Percentiles rank a stretch among this genome's conserved stretches.
Evolutionary conservation across 2,113 vertebrate species (phyloP).

Genomic region (Ellobius talpinus): DNA sequence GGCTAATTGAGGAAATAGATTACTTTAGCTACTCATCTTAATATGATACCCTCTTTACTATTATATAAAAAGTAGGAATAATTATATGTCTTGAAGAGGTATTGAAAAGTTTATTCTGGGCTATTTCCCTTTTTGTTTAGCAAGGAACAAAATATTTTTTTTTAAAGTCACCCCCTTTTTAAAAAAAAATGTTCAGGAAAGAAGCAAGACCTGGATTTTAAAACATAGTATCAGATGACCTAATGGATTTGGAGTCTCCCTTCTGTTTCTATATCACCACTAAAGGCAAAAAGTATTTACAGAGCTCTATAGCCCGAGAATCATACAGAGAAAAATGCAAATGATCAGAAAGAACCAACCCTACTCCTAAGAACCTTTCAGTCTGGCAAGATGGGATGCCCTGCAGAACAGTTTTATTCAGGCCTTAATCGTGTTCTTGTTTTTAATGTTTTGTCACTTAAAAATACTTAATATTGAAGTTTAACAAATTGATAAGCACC

Average conservation of each 20-base stretch:
- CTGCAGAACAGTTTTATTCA: slow-evolving; percentile 1
- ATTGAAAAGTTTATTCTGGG: slow-evolving; percentile 70
- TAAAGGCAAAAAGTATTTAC: background rate
- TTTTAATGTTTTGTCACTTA: slow-evolving; percentile 39
- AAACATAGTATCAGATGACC: slow-evolving; percentile 1
- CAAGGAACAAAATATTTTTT: slow-evolving; percentile 25
- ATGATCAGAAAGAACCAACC: background rate
- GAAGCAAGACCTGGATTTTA: slow-evolving; percentile 50
- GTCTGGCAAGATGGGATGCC: background rate
- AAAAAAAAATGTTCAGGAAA: slow-evolving; percentile 3
- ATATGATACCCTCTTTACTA: slow-evolving; percentile 69
- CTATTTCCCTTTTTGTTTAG: slow-evolving; percentile 68
- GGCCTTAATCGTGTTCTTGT: background rate
- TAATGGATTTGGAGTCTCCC: slow-evolving; percentile 12
- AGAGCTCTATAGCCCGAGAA: background rate
- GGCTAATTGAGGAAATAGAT: slow-evolving; percentile 58
- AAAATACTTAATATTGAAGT: background rate
- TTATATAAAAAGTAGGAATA: slow-evolving; percentile 73
- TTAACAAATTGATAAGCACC: background rate
- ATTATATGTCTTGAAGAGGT: slow-evolving; percentile 58
- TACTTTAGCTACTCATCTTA: slow-evolving; percentile 74
- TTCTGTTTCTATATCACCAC: background rate
- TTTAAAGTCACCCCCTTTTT: slow-evolving; percentile 30
- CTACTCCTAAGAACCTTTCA: background rate
- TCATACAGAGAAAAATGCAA: background rate